Evolutionary conservation across 2,113 vertebrate species (phyloP).

Genomic region (Echinops telfairi): DNA sequence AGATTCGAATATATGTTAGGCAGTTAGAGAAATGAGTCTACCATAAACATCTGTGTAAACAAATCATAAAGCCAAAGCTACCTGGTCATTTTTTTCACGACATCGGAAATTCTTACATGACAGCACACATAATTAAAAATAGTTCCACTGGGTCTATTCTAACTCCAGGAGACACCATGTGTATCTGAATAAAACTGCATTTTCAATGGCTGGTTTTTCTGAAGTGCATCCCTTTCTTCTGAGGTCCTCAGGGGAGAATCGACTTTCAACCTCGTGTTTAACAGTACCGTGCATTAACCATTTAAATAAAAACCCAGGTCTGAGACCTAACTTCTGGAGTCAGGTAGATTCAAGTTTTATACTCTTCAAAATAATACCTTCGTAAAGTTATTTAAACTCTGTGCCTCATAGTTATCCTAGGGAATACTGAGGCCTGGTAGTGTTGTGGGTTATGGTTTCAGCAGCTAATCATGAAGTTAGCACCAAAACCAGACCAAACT

Average conservation of each 20-base stretch:
- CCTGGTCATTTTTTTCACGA: conserved; percentile 3
- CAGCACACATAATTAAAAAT: background rate
- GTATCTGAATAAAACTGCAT: background rate
- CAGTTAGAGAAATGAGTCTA: conserved; percentile 27
- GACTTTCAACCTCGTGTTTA: background rate
- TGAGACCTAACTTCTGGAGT: background rate
- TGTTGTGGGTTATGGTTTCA: no score
- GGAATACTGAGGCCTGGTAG: background rate
- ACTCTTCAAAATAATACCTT: background rate
- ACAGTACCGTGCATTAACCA: background rate
- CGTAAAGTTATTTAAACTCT: background rate
- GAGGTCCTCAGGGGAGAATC: background rate
- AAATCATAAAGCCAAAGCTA: conserved; percentile 64
- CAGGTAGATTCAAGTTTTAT: background rate
- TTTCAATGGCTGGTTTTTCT: background rate
- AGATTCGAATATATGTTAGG: conserved; percentile 33
- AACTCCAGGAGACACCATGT: background rate
- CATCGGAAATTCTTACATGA: background rate
- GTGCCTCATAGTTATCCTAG: conserved; percentile 1
- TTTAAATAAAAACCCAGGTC: background rate
- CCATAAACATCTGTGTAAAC: conserved; percentile 64
- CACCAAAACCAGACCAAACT: no score
- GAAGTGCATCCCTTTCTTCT: background rate
- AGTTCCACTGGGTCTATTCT: background rate
- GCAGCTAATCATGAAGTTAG: no score